phyloP scores from a whole-genome alignment of 30 jellyfish, hydroid and myxozoan genomes.

The Pseudorhiza aurosa region DNA sequence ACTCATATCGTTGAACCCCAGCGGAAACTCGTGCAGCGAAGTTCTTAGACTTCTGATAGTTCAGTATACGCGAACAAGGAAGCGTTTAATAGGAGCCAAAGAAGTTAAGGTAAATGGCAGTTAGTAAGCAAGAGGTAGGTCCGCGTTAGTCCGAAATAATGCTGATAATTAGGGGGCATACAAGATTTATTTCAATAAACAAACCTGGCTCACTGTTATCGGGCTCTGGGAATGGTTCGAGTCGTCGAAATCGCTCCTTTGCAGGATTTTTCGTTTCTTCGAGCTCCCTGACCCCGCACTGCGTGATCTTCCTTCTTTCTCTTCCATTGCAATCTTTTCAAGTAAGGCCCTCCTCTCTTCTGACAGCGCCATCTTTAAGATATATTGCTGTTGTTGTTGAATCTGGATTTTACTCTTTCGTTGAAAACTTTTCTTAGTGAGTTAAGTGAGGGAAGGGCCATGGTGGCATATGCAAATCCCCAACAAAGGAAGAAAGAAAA shows the following conservation, averaged over 20 bases:
- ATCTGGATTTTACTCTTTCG: too few relatives aligned
- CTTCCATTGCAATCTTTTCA: background rate
- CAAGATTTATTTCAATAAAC: too few relatives aligned
- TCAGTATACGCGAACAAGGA: too few relatives aligned
- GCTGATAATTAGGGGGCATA: too few relatives aligned
- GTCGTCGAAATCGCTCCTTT: slow-evolving; percentile 8
- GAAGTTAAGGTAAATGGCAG: too few relatives aligned
- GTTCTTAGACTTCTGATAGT: slow-evolving; percentile 23
- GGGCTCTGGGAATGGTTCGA: slow-evolving; percentile 19
- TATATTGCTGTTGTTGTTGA: background rate
- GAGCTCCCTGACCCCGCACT: background rate
- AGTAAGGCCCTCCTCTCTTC: background rate
- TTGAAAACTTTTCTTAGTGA: too few relatives aligned
- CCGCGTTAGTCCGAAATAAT: too few relatives aligned
- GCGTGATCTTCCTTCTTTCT: background rate
- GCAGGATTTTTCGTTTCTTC: background rate
- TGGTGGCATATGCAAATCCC: too few relatives aligned
- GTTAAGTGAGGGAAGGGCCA: too few relatives aligned
- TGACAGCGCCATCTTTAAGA: background rate
- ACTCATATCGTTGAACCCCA: slow-evolving; percentile 43
- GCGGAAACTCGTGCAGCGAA: slow-evolving; percentile 49
- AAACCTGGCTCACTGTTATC: background rate
- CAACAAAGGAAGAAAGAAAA: too few relatives aligned
- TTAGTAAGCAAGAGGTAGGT: too few relatives aligned
- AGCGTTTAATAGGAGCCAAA: too few relatives aligned